phyloP scores from a whole-genome alignment of 2,113 vertebrate species.

The Elephas maximus region DNA sequence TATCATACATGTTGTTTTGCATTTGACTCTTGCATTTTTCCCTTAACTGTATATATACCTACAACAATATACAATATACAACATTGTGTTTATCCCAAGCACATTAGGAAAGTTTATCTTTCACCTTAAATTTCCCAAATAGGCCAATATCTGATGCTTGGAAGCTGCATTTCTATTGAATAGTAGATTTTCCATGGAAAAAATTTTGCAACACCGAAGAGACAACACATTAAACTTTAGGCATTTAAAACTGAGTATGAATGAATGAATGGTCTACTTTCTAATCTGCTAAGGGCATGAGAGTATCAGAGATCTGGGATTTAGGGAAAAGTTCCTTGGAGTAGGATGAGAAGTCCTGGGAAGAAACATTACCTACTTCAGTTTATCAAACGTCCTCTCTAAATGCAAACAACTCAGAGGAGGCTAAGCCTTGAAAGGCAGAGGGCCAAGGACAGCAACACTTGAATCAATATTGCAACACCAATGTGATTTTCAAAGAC shows the following conservation, averaged over 20 bases:
- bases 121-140: not conserved
- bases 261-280: not conserved
- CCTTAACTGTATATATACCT: not conserved
- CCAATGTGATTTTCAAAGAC: conserved; percentile 8
- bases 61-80: not conserved
- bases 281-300: not conserved
- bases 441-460: conserved; percentile 26
- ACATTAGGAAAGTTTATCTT: not conserved
- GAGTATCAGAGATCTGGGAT: not conserved
- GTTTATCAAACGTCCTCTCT: not conserved
- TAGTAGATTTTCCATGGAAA: not conserved
- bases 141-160: not conserved
- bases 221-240: not conserved
- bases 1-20: not conserved
- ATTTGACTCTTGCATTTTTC: conserved; percentile 11
- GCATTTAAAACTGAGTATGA: not conserved
- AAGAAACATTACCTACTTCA: not conserved
- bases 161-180: not conserved
- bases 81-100: not conserved
- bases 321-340: not conserved
- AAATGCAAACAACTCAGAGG: conserved; percentile 1
- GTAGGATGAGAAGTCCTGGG: conserved; percentile 2
- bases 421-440: conserved; percentile 45
- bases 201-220: not conserved
- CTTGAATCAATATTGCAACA: conserved; percentile 40